Evolutionary conservation across 2,888 invertebrate species (phyloP), one percentile per base, ranked within the genome.

Genomic region (Hypena proboscidalis): DNA sequence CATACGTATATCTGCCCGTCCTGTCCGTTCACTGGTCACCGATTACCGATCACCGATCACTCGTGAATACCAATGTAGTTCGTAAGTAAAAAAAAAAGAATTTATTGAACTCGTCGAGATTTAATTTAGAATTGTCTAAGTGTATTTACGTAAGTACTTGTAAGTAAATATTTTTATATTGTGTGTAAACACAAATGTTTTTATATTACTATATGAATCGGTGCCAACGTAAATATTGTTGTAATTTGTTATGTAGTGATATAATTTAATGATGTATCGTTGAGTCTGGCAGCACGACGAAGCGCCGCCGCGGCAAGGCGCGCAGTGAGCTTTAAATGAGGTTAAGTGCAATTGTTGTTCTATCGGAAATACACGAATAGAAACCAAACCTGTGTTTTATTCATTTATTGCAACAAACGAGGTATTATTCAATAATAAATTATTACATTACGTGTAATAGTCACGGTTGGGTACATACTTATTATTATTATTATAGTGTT

Each of bases 221-320:
- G 90, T 90, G 90, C 90, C 90, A 90, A 90, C 88, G 86, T 89
- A 83, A 88, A 85, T 80, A 85, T 86, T 88, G 88, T 89, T 90
- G 86, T 90, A 88, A 86, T 86, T 87, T 90, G 89, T 90, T 90
- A 90, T 87, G 79, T 90, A 90, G 87, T 88, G 78, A 83, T 85
- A 81, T 85, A 83, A 80, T 87, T 85, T 81, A 84, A 89, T 87
- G 80, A 80, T 75, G 79, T 82, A 78, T 78, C 80, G 86, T 89
- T 85, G 88, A 85, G 77, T 85, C 81, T 83, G 84, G 81, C 74
- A 70, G 80, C 81, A 73, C 75, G 77, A 70, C 70, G 54, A 45
- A 36, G 65, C 53, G 65, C 50, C 67, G 54, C 55, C 43, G 39
- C 32, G 26, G 58, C 51, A 62, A 62, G 69, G 66, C 65, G 59